phyloP scores from a whole-genome alignment of 2,888 invertebrate genomes.

The Dryocosmus kuriphilus region DNA sequence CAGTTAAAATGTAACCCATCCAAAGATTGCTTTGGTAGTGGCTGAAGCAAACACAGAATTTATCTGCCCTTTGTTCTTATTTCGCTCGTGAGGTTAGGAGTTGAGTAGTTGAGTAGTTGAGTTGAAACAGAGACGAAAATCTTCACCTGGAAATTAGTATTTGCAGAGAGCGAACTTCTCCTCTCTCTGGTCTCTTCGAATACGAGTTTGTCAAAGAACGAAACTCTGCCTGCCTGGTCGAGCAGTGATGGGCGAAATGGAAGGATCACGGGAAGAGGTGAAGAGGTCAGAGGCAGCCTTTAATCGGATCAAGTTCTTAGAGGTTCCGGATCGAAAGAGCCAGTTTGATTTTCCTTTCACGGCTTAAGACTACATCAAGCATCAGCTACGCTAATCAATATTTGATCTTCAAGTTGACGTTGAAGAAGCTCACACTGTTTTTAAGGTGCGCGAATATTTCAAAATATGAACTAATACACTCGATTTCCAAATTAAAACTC shows the following conservation, averaged over 20 bases:
- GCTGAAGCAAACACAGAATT: slow-evolving; percentile 2
- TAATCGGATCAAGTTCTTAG: slow-evolving; percentile 6
- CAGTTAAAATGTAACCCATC: background rate
- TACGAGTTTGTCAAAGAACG: slow-evolving; percentile 8
- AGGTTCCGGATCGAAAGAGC: background rate
- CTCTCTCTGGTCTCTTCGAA: background rate
- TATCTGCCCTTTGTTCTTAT: background rate
- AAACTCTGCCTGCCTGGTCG: background rate
- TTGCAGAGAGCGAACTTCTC: slow-evolving; percentile 4
- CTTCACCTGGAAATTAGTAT: background rate
- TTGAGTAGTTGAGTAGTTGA: background rate
- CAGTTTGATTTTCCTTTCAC: background rate
- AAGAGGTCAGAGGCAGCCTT: background rate
- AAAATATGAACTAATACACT: too few relatives aligned
- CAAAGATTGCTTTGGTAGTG: background rate
- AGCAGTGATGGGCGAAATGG: background rate
- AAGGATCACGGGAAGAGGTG: background rate
- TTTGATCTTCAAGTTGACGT: too few relatives aligned
- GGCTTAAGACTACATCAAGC: background rate
- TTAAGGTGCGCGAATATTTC: background rate
- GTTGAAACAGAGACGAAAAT: slow-evolving; percentile 2
- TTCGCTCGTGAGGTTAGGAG: background rate
- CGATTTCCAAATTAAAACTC: too few relatives aligned
- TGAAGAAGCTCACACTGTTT: too few relatives aligned
- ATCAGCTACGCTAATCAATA: background rate